Base-by-base conservation (phyloP, 1,140 invertebrate species). In the Yoshiicerus persimilis region DNA sequence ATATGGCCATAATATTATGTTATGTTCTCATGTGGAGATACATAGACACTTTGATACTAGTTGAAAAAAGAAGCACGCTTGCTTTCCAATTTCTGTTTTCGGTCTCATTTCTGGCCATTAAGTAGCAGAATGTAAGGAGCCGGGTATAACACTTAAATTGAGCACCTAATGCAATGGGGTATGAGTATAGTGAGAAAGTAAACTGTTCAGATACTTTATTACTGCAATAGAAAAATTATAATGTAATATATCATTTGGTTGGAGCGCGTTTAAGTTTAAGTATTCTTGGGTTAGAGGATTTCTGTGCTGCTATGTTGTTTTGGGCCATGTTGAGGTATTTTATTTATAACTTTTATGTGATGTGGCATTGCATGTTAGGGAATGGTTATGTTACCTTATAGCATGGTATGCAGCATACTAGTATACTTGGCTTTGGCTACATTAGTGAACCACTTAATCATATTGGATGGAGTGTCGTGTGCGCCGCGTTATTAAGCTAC, bases 391-490 rank as follows among this genome's bases (percentile, higher is more conserved):
- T 11, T n/a, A 16, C 41, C 4, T 47, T 47, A 30, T 77, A 36
- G 10, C 16, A 77, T 77, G 75, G 32, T 34, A 80, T 80, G 75
- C 30, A 80, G 30, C 20, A 34, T 34, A 30, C 20, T 47, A 25
- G 56, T 64, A 36, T 27, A 34, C 30, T 70, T 34, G 30, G 75
- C 75, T 80, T 36, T 80, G 75, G 32, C 75, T 80, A 80, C 75
- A 80, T 80, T 80, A 80, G 75, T 80, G 34, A 80, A 80, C 75
- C 75, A 80, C 75, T 80, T 80, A 80, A 80, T 80, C 75, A 80
- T 80, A 80, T 80, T 38, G 75, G 16, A 38, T 38, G 75, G 34
- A 80, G 30, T 80, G 75, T 80, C 75, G 75, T 80, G 75, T 80
- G 34, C 75, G n/a, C 32, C 16, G 16, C 9, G 75, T 80, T 36